A percentile compares a stretch with the other conserved stretches of the same genome.
Conservation (phyloP, 1,140 invertebrate species). For the Druon quercuslanigerum region DNA sequence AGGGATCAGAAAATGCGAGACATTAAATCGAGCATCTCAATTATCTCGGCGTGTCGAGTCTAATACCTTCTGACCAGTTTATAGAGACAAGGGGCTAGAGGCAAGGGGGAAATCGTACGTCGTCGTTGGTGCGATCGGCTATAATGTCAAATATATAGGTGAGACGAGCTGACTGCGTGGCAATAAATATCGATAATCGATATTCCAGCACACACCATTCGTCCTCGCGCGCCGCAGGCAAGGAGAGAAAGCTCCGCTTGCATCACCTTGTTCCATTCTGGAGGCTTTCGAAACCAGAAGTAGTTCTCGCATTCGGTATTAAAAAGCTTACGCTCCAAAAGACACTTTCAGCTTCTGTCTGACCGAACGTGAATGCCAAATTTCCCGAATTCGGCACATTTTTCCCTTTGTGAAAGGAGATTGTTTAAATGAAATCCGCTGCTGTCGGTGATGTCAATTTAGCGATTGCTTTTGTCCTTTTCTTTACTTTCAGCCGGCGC, state of each 20-base stretch:
- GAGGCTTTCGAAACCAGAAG: slow-evolving; percentile 59
- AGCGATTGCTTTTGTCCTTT: too few relatives aligned
- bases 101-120: slow-evolving; percentile 44
- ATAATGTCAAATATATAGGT: slow-evolving; percentile 54
- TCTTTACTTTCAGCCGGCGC: too few relatives aligned
- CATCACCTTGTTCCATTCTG: slow-evolving; percentile 25
- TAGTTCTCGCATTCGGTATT: slow-evolving; percentile 59
- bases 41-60: slow-evolving; percentile 23
- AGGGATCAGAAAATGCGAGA: background rate
- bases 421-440: too few relatives aligned
- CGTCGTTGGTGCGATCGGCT: slow-evolving; percentile 49
- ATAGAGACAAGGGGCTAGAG: background rate
- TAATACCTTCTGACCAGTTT: slow-evolving; percentile 27
- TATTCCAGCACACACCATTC: slow-evolving; percentile 57
- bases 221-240: slow-evolving; percentile 47
- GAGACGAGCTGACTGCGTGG: slow-evolving; percentile 58
- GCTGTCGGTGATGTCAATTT: too few relatives aligned
- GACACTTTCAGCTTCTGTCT: slow-evolving; percentile 55
- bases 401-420: background rate
- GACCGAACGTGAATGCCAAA: slow-evolving; percentile 59
- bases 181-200: slow-evolving; percentile 69
- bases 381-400: slow-evolving; percentile 40
- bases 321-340: slow-evolving; percentile 58
- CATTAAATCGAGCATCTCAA: slow-evolving; percentile 16
- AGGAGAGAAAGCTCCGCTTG: slow-evolving; percentile 5